A percentile compares a stretch with the other conserved stretches of the same genome.
phyloP scores from a whole-genome alignment of 2,113 vertebrate species.

The Blennius ocellaris region DNA sequence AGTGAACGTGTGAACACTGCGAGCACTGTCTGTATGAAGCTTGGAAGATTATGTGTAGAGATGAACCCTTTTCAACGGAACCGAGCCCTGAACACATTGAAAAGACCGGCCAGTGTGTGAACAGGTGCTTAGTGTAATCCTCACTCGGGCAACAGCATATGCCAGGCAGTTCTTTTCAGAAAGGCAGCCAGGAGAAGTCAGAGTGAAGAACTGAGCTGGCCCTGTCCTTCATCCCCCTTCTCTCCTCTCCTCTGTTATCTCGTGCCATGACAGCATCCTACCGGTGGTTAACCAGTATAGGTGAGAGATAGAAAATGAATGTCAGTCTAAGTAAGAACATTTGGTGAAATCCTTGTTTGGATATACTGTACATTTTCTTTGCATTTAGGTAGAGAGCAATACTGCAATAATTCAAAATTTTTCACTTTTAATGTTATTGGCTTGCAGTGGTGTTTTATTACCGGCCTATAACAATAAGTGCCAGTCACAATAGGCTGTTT shows the following conservation, averaged over 20 bases:
- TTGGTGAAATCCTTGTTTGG: background rate
- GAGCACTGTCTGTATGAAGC: background rate
- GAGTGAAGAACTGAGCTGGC: constrained; percentile 56
- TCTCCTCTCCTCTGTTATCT: constrained; percentile 42
- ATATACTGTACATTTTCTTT: too few species aligned
- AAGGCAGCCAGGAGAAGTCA: constrained; percentile 61
- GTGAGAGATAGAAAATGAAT: constrained; percentile 45
- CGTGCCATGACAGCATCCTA: constrained; percentile 35
- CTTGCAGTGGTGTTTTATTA: background rate
- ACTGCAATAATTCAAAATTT: too few species aligned
- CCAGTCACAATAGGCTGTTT: background rate
- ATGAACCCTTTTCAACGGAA: constrained; percentile 9
- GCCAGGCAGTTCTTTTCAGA: constrained; percentile 66
- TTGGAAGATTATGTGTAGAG: constrained; percentile 7
- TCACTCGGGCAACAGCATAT: constrained; percentile 68
- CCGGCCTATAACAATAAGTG: background rate
- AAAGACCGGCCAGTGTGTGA: constrained; percentile 34
- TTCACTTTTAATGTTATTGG: too few species aligned
- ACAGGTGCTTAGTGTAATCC: constrained; percentile 77
- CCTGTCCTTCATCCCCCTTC: constrained; percentile 29
- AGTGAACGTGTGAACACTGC: background rate
- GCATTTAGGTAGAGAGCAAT: too few species aligned
- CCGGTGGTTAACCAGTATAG: constrained; percentile 38
- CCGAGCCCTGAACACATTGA: constrained; percentile 37
- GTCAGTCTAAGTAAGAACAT: constrained; percentile 16